phyloP scores from a whole-genome alignment of 1,140 invertebrate species.

The Drosophila aff. region DNA sequence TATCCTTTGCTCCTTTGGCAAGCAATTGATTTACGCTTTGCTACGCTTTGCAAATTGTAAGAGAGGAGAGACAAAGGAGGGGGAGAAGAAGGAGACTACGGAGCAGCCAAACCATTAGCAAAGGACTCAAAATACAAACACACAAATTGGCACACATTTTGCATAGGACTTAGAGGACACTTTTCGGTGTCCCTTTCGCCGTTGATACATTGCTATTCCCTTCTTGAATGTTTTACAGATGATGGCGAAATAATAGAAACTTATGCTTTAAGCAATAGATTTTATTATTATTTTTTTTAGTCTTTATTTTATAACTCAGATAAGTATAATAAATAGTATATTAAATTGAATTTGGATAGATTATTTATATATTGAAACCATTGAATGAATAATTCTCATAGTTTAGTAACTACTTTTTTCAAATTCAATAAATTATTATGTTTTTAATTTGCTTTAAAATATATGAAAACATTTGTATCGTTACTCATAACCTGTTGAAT shows the following conservation, averaged over 20 bases:
- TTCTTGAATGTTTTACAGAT: not conserved
- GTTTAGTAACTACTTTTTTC: too few species aligned
- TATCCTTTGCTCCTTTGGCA: conserved; percentile 45
- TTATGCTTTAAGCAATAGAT: not conserved
- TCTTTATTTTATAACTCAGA: too few species aligned
- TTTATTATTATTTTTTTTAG: too few species aligned
- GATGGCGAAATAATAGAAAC: not conserved
- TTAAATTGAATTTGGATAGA: not conserved
- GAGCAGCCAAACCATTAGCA: conserved; percentile 33
- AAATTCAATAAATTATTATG: too few species aligned
- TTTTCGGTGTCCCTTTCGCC: conserved; percentile 19
- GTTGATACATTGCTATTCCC: not conserved
- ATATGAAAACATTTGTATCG: too few species aligned
- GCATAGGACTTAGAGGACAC: conserved; percentile 53
- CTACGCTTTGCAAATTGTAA: conserved; percentile 41
- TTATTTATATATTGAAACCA: not conserved
- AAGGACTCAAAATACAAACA: conserved; percentile 25
- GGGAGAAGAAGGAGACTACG: not conserved
- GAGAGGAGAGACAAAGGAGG: too few species aligned
- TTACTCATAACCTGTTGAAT: not conserved
- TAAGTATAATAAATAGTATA: not conserved
- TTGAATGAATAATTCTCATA: too few species aligned
- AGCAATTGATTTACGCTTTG: conserved; percentile 66
- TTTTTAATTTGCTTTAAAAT: too few species aligned
- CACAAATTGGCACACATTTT: conserved; percentile 60